These are phyloP conservation scores for Cyprinella venusta DNA, from an alignment of 2,797 vertebrate species.

Conservation along the genomic window DNA sequence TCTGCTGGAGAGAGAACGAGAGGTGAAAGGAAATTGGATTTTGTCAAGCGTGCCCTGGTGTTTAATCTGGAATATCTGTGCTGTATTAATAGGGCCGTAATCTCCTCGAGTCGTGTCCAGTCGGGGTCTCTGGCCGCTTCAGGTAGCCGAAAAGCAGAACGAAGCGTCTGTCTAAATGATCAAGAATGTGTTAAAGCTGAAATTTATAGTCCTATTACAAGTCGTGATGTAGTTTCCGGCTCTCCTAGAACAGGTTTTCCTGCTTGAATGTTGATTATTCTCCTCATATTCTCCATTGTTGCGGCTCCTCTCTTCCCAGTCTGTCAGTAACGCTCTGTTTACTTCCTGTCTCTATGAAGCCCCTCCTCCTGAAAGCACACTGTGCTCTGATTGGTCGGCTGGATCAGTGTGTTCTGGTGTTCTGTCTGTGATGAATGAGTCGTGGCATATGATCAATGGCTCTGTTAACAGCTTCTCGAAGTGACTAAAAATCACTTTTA, in stretches of 20 bases:
- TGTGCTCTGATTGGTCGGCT: too few species aligned
- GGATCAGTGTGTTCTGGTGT: too few species aligned
- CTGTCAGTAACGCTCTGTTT: too few species aligned
- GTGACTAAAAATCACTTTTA: conserved; percentile 58
- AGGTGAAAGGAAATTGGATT: conserved; percentile 79
- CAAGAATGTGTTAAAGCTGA: background rate
- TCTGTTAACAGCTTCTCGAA: conserved; percentile 60
- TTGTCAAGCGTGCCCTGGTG: conserved; percentile 76
- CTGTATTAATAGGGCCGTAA: conserved; percentile 73
- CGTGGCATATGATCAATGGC: conserved; percentile 63
- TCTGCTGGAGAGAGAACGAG: conserved; percentile 43
- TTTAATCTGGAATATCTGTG: conserved; percentile 81
- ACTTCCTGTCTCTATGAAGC: too few species aligned
- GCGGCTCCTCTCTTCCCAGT: too few species aligned
- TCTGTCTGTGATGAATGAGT: background rate
- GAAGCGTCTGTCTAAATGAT: background rate
- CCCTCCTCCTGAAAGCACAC: too few species aligned
- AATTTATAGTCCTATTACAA: background rate
- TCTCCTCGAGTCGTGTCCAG: conserved; percentile 55
- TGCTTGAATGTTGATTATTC: too few species aligned
- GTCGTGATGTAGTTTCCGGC: too few species aligned
- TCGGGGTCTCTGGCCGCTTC: conserved; percentile 52
- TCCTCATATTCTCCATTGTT: too few species aligned
- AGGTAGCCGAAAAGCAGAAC: conserved; percentile 39
- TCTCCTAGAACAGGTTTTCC: too few species aligned